phyloP scores from a whole-genome alignment of 1,140 invertebrate species.

The Drosophila punjabiensis region DNA sequence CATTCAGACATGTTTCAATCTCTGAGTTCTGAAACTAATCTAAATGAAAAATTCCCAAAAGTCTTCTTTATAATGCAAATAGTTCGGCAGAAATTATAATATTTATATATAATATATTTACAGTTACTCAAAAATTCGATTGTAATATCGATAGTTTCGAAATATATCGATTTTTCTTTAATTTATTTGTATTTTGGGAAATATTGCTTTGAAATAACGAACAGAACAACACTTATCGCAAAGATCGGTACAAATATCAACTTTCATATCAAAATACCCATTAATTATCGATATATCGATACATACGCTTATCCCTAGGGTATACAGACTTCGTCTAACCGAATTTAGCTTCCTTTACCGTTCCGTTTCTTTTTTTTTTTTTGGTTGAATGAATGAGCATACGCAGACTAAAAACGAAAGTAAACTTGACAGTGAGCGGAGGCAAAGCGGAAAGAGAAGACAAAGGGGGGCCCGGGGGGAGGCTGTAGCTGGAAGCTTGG shows the following conservation, averaged over 20 bases:
- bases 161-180: not conserved
- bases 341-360: too few species aligned
- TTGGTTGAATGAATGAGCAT: constrained; percentile 18
- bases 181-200: too few species aligned
- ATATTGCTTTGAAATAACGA: too few species aligned
- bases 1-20: too few species aligned
- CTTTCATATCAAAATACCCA: not conserved
- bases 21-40: too few species aligned
- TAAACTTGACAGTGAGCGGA: constrained; percentile 45
- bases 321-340: not conserved
- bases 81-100: too few species aligned
- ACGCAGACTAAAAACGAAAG: constrained; percentile 58
- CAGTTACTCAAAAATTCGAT: not conserved
- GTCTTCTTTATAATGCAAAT: too few species aligned
- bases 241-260: not conserved
- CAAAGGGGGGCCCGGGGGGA: not conserved
- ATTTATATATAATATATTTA: not conserved
- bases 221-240: not conserved
- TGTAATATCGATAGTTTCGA: not conserved
- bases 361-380: not conserved
- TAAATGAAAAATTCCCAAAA: too few species aligned
- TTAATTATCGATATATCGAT: not conserved
- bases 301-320: not conserved
- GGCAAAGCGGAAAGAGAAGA: constrained; percentile 8
- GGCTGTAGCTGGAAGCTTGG: not conserved